phyloP scores from a whole-genome alignment of 2,888 invertebrate species.

The Xestobium rufovillosum region DNA sequence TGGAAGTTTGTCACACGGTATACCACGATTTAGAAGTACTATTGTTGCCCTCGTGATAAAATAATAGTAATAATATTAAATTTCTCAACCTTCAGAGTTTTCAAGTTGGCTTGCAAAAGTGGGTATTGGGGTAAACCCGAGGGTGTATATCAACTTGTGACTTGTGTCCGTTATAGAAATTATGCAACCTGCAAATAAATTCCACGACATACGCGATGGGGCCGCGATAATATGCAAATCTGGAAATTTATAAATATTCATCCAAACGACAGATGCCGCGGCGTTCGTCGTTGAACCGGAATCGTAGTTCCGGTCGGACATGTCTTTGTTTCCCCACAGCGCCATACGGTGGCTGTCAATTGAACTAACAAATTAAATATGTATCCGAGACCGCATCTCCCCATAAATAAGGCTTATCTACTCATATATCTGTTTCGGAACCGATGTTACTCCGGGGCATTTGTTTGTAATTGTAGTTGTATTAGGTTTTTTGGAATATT shows the following conservation, averaged over 20 bases:
- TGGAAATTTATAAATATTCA: slow-evolving; percentile 36
- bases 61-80: no score
- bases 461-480: slow-evolving; percentile 28
- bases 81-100: no score
- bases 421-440: slow-evolving; percentile 29
- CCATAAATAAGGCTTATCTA: slow-evolving; percentile 32
- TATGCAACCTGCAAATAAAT: slow-evolving; percentile 29
- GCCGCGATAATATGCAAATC: slow-evolving; percentile 38
- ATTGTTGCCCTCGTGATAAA: no score
- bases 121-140: no score
- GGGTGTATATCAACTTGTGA: no score
- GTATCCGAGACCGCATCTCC: slow-evolving; percentile 32
- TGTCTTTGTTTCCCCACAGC: slow-evolving; percentile 34
- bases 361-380: slow-evolving; percentile 35
- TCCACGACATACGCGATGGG: slow-evolving; percentile 30
- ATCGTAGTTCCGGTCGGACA: slow-evolving; percentile 43
- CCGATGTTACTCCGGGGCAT: slow-evolving; percentile 26
- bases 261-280: slow-evolving; percentile 37
- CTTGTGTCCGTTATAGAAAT: slow-evolving; percentile 32
- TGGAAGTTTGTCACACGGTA: no score
- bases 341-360: slow-evolving; percentile 37
- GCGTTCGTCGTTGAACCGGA: slow-evolving; percentile 37
- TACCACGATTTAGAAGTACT: no score
- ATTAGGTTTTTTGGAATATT: no score
- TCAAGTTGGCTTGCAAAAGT: no score